These are phyloP conservation scores for Homarus gammarus DNA, from an alignment of 2,888 invertebrate genomes.

Conservation along the genomic window DNA sequence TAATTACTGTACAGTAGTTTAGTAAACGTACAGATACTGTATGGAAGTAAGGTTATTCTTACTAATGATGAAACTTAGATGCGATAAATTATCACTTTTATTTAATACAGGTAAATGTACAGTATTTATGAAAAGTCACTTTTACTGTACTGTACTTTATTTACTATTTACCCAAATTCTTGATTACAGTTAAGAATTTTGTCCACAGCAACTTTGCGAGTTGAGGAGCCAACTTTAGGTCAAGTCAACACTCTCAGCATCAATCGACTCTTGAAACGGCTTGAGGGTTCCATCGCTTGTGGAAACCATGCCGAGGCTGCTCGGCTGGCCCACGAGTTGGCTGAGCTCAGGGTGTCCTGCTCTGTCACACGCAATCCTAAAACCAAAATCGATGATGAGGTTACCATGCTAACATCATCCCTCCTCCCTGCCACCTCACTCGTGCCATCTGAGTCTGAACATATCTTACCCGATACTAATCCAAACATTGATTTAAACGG, in stretches of 20 bases:
- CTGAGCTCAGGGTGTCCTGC: constrained; percentile 87
- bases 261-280: constrained; percentile 81
- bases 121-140: too few species aligned
- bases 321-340: constrained; percentile 87
- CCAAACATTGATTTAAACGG: not conserved
- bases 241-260: constrained; percentile 66
- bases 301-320: constrained; percentile 89
- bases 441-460: not conserved
- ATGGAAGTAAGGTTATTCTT: too few species aligned
- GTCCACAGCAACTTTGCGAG: constrained; percentile 70
- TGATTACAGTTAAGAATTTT: not conserved
- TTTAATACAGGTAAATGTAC: too few species aligned
- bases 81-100: not conserved
- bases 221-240: constrained; percentile 59
- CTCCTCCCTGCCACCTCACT: not conserved
- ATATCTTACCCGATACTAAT: not conserved
- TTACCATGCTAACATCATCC: not conserved
- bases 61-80: too few species aligned
- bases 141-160: too few species aligned
- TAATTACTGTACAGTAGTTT: too few species aligned
- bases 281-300: constrained; percentile 88
- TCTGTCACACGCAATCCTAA: constrained; percentile 83
- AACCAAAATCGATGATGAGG: not conserved
- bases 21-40: too few species aligned
- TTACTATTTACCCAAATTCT: not conserved